Evolutionary conservation across 37 sponge, comb jelly and placozoan species (phyloP).

Genomic region (Eunapius fragilis): DNA sequence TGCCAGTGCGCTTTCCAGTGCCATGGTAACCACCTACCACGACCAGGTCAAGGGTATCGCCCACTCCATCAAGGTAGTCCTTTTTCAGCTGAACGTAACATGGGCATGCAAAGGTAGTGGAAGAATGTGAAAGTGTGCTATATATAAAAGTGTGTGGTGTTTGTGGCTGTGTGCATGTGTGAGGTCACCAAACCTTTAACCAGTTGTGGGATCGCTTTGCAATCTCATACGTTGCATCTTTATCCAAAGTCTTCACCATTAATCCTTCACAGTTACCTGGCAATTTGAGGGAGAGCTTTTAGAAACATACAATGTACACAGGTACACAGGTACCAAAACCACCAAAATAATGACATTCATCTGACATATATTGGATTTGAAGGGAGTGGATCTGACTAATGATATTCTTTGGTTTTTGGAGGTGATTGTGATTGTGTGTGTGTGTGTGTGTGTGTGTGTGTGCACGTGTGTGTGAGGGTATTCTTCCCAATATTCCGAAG

Average conservation of each 20-base stretch:
- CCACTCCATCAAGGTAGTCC: conserved; percentile 97
- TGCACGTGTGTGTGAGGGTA: no score
- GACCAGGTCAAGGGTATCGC: conserved; percentile 96
- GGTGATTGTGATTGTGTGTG: no score
- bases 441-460: no score
- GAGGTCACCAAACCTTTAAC: conserved; percentile 78
- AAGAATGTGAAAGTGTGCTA: background rate
- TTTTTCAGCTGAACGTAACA: conserved; percentile 82
- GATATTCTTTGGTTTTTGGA: no score
- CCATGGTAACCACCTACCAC: conserved; percentile 96
- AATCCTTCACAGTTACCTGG: conserved; percentile 97
- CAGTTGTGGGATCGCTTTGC: conserved; percentile 97
- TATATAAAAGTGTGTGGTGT: background rate
- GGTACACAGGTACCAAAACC: no score
- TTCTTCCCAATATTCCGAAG: no score
- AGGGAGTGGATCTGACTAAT: no score
- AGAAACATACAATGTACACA: no score
- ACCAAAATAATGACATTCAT: no score
- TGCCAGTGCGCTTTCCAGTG: conserved; percentile 94
- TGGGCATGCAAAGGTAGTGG: background rate
- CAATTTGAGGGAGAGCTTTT: background rate
- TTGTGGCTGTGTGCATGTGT: background rate
- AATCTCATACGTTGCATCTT: conserved; percentile 96
- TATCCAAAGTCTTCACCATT: conserved; percentile 96
- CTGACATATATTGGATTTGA: no score